Percentiles rank a stretch among this genome's conserved stretches.
Conservation (phyloP, 2,888 invertebrate species). For the Apantesis nais region DNA sequence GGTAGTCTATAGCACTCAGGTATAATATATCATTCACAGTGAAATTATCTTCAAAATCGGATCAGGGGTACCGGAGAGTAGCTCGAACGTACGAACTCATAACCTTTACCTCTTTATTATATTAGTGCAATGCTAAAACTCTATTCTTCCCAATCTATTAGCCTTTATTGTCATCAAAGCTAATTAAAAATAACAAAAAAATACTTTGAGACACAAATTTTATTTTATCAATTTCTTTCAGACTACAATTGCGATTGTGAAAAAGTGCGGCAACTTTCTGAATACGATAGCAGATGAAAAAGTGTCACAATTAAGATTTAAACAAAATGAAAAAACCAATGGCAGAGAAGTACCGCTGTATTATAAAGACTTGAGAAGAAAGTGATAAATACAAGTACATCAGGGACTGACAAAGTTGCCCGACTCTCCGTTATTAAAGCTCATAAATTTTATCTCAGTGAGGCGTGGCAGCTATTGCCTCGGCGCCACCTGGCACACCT, state of each 20-base stretch:
- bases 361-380: not conserved
- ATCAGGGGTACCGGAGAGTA: too few species aligned
- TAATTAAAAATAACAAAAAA: not conserved
- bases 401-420: not conserved
- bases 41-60: too few species aligned
- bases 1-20: too few species aligned
- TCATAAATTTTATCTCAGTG: constrained; percentile 25
- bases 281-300: too few species aligned
- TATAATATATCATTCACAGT: too few species aligned
- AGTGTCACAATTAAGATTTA: not conserved
- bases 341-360: not conserved
- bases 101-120: too few species aligned
- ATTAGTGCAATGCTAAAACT: too few species aligned
- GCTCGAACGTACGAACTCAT: too few species aligned
- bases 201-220: not conserved
- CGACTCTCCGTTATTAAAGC: constrained; percentile 27
- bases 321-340: not conserved
- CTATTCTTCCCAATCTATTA: too few species aligned
- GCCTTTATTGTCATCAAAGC: not conserved
- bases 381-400: constrained; percentile 15
- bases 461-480: constrained; percentile 10
- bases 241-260: accelerated
- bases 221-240: not conserved
- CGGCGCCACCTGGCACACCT: not conserved
- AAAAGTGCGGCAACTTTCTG: not conserved